Evolutionary conservation across 2,888 invertebrate genomes (phyloP).

Genomic region (Limnephilus marmoratus): DNA sequence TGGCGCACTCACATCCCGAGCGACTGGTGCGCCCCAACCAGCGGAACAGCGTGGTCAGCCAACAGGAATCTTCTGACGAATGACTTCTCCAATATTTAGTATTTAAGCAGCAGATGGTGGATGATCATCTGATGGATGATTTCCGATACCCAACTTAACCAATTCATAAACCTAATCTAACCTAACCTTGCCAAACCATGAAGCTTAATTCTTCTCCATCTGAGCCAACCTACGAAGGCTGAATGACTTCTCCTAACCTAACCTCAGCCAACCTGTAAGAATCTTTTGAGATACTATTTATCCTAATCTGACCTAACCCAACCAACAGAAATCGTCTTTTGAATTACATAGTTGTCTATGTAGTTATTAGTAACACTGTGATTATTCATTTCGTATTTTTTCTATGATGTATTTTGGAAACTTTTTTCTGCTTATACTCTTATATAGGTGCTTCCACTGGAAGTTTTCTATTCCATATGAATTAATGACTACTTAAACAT

Average conservation of each 20-base stretch:
- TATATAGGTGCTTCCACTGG: background rate
- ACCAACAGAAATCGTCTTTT: background rate
- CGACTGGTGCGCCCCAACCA: constrained; percentile 74
- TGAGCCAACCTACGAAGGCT: no score
- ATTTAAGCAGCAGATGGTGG: background rate
- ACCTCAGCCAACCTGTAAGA: no score
- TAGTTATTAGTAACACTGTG: background rate
- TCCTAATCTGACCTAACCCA: background rate
- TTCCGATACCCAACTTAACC: background rate
- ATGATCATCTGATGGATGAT: background rate
- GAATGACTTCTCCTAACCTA: no score
- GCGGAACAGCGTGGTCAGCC: constrained; percentile 48
- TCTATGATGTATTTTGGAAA: background rate
- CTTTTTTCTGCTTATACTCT: background rate
- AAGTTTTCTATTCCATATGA: background rate
- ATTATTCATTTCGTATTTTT: background rate
- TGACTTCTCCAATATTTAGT: background rate
- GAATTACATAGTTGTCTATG: background rate
- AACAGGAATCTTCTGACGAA: constrained; percentile 50
- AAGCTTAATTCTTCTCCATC: no score
- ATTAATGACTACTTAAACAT: background rate
- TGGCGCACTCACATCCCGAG: constrained; percentile 89
- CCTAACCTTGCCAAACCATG: background rate
- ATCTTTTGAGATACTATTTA: no score
- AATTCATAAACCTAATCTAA: background rate